phyloP scores from a whole-genome alignment of 2,797 vertebrate genomes.

The Xenopus petersii region DNA sequence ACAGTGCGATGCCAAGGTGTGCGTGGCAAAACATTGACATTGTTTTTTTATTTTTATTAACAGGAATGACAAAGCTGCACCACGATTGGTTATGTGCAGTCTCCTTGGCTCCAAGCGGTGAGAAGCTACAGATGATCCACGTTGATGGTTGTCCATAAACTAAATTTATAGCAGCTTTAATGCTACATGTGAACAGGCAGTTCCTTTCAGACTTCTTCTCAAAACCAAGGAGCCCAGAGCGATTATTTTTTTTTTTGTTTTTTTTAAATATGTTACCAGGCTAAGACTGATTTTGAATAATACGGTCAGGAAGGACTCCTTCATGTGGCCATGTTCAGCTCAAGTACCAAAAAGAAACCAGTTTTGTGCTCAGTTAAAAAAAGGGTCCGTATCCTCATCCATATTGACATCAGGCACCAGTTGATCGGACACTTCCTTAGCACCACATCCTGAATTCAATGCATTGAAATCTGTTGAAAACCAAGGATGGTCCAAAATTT shows the following conservation, averaged over 20 bases:
- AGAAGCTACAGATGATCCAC: conserved; percentile 65
- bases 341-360: conserved; percentile 68
- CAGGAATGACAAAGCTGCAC: conserved; percentile 70
- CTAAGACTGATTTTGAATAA: conserved; percentile 70
- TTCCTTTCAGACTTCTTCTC: conserved; percentile 65
- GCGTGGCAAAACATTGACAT: conserved; percentile 70
- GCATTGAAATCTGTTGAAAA: conserved; percentile 81
- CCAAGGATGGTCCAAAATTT: conserved; percentile 98
- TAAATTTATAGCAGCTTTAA: conserved; percentile 64
- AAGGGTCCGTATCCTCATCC: conserved; percentile 95
- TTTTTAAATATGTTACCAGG: conserved; percentile 54
- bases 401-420: conserved; percentile 96
- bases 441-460: conserved; percentile 72
- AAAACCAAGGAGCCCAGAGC: conserved; percentile 58
- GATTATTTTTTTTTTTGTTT: conserved; percentile 50
- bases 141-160: conserved; percentile 65
- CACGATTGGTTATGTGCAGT: conserved; percentile 64
- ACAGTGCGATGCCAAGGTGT: conserved; percentile 80
- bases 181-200: conserved; percentile 76
- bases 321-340: conserved; percentile 65
- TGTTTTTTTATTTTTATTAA: conserved; percentile 60
- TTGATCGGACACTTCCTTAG: conserved; percentile 90
- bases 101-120: conserved; percentile 73
- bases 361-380: conserved; percentile 89
- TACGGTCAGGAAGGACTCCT: conserved; percentile 77